Conservation (phyloP, 1,140 invertebrate genomes). For the Drosophila micromelanica region DNA sequence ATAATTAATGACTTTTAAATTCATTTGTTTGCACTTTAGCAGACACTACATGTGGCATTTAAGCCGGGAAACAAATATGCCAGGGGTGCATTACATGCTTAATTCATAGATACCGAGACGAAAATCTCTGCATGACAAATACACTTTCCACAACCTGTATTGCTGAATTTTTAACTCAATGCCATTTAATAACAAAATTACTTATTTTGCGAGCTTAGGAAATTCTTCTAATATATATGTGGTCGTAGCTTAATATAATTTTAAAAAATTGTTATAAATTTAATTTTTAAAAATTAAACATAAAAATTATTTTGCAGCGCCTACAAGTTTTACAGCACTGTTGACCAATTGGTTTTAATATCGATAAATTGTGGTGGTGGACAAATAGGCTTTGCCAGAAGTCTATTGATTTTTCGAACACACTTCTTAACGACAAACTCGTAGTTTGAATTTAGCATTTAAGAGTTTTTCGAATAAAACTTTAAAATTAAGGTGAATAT, state of each 20-base stretch:
- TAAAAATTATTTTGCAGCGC: background rate
- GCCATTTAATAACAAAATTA: too few relatives aligned
- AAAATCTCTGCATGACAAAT: background rate
- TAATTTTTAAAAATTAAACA: background rate
- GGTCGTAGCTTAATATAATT: too few relatives aligned
- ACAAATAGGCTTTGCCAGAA: constrained; percentile 8
- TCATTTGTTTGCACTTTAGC: background rate
- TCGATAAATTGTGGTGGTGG: constrained; percentile 28
- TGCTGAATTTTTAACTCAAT: background rate
- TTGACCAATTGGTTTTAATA: constrained; percentile 1
- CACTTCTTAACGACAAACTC: constrained; percentile 69
- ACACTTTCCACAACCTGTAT: background rate
- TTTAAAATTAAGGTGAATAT: constrained; percentile 41
- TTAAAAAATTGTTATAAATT: too few relatives aligned
- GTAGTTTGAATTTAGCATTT: constrained; percentile 67
- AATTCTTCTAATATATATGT: too few relatives aligned
- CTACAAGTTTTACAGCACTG: constrained; percentile 10
- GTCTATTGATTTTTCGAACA: constrained; percentile 53
- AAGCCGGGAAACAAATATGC: constrained; percentile 34
- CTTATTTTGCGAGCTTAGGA: too few relatives aligned
- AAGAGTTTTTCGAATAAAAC: constrained; percentile 53
- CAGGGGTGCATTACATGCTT: background rate
- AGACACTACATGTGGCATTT: constrained; percentile 20
- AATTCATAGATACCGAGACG: background rate
- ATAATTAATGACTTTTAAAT: constrained; percentile 1